phyloP scores from a whole-genome alignment of 1,140 invertebrate species.

The Galendromus occidentalis region DNA sequence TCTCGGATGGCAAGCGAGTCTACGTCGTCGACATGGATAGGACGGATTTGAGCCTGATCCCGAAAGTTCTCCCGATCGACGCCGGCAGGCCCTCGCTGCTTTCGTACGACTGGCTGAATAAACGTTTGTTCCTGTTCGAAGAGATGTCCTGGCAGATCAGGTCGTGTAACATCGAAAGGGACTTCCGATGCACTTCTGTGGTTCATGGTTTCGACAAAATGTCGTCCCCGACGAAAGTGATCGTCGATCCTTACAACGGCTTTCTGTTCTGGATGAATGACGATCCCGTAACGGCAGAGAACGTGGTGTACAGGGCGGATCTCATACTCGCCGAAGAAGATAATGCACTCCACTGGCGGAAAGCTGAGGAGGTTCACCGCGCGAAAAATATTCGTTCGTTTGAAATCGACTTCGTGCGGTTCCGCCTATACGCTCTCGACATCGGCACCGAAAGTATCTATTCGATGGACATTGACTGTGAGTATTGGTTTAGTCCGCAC shows the following conservation, averaged over 20 bases:
- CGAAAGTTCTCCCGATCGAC: constrained; percentile 15
- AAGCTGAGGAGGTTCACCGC: background rate
- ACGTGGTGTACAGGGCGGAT: background rate
- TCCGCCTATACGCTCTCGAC: constrained; percentile 45
- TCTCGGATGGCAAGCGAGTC: background rate
- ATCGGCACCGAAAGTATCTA: constrained; percentile 15
- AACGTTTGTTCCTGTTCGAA: constrained; percentile 11
- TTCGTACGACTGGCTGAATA: constrained; percentile 66
- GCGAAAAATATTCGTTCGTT: constrained; percentile 47
- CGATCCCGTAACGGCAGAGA: background rate
- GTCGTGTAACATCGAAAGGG: constrained; percentile 47
- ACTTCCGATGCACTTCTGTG: constrained; percentile 15
- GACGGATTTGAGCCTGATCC: background rate
- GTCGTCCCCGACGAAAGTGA: constrained; percentile 38
- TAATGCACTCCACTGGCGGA: background rate
- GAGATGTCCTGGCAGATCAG: constrained; percentile 42
- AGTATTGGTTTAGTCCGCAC: background rate
- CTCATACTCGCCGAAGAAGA: constrained; percentile 11
- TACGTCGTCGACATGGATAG: background rate
- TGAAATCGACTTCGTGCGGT: constrained; percentile 55
- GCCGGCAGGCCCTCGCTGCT: constrained; percentile 40
- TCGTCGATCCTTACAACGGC: constrained; percentile 79
- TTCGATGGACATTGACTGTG: constrained; percentile 12
- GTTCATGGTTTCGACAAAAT: background rate
- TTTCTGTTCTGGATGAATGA: constrained; percentile 27